A percentile compares a stretch with the other conserved stretches of the same genome.
These are phyloP conservation scores for Drosophila hydei DNA, from an alignment of 1,140 invertebrate genomes.

Conservation along the genomic window DNA sequence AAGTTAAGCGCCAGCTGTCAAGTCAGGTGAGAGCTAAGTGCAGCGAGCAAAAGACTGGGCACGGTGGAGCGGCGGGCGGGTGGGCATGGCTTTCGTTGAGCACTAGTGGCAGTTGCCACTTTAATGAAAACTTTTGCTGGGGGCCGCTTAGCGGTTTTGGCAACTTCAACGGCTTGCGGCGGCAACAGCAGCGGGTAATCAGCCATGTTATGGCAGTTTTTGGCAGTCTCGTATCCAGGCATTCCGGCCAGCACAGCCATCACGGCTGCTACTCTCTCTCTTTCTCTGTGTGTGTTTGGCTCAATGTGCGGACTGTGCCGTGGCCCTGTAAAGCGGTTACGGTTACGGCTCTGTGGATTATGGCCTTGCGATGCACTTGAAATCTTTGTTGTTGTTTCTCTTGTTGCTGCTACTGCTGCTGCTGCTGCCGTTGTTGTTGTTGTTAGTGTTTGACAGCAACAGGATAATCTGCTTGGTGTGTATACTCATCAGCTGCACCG, in stretches of 20 bases:
- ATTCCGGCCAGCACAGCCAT: background rate
- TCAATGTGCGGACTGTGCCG: slow-evolving; percentile 31
- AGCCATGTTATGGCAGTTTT: slow-evolving; percentile 53
- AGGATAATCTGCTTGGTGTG: slow-evolving; percentile 47
- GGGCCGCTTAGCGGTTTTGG: slow-evolving; percentile 49
- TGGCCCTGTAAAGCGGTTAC: slow-evolving; percentile 46
- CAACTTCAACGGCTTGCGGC: slow-evolving; percentile 44
- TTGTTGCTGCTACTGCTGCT: background rate
- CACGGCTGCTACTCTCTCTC: background rate
- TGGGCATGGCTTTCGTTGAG: background rate
- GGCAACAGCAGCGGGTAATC: slow-evolving; percentile 40
- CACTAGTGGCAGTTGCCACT: slow-evolving; percentile 24
- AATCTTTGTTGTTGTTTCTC: slow-evolving; percentile 28
- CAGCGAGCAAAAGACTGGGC: slow-evolving; percentile 1
- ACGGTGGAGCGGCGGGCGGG: background rate
- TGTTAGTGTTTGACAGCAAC: slow-evolving; percentile 46
- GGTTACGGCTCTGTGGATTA: slow-evolving; percentile 43
- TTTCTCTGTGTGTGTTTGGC: slow-evolving; percentile 6
- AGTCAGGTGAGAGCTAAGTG: slow-evolving; percentile 22
- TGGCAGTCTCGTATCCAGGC: slow-evolving; percentile 34
- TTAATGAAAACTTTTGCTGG: slow-evolving; percentile 52
- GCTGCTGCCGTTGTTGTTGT: slow-evolving; percentile 6
- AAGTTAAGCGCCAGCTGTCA: slow-evolving; percentile 49
- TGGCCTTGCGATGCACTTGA: slow-evolving; percentile 50
- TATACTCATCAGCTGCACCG: slow-evolving; percentile 32